Percentiles rank a stretch among this genome's conserved stretches.
Evolutionary conservation across 2,113 vertebrate genomes (phyloP).

Genomic region (Pyrgilauda ruficollis): DNA sequence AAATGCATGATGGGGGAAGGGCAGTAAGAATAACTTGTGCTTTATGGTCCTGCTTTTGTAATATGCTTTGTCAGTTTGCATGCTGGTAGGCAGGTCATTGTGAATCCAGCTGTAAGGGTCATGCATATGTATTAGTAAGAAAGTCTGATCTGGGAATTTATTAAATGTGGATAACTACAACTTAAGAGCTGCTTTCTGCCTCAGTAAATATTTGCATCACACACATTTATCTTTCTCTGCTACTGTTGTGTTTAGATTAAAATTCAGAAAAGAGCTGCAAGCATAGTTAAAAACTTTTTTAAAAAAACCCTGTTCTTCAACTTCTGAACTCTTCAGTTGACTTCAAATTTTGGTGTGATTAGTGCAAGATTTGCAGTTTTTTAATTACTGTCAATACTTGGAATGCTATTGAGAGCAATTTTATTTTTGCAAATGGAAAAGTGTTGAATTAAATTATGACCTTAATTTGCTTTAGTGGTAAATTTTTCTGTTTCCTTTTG

Average conservation of each 20-base stretch:
- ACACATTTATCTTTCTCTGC: background rate
- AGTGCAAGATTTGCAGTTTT: background rate
- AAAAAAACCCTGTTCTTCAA: background rate
- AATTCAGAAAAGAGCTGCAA: background rate
- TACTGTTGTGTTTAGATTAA: background rate
- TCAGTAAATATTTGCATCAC: background rate
- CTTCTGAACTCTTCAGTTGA: background rate
- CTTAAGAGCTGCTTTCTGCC: background rate
- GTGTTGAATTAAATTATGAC: background rate
- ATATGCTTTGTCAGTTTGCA: conserved; percentile 62
- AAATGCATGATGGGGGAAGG: conserved; percentile 1
- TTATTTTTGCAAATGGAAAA: background rate
- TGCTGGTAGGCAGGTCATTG: conserved; percentile 69
- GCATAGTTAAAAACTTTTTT: background rate
- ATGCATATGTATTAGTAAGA: conserved; percentile 77
- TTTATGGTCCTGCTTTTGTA: conserved; percentile 67
- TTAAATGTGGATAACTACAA: background rate
- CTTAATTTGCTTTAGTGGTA: background rate
- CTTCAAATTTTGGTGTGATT: background rate
- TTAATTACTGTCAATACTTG: background rate
- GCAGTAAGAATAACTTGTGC: conserved; percentile 27
- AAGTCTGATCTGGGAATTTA: conserved; percentile 74
- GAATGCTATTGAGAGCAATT: background rate
- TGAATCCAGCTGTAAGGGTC: conserved; percentile 71
- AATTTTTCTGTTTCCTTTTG: background rate